phyloP scores from a whole-genome alignment of 2,113 vertebrate genomes.

The Chloroceryle aenea region DNA sequence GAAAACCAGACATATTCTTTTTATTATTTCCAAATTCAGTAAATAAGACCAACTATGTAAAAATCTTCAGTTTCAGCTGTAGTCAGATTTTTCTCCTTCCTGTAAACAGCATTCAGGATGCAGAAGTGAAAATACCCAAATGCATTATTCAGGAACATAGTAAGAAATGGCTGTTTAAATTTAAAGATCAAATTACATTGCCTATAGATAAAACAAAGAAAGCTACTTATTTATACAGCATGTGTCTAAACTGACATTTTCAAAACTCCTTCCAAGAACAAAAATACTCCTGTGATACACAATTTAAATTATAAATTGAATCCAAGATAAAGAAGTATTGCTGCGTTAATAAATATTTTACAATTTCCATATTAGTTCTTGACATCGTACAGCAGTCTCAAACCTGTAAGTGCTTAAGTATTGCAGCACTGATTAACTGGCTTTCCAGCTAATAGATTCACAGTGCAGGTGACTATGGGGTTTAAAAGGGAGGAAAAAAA shows the following conservation, averaged over 20 bases:
- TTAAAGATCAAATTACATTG: background rate
- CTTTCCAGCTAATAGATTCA: conserved; percentile 7
- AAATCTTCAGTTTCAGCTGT: background rate
- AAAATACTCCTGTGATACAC: background rate
- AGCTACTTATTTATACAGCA: background rate
- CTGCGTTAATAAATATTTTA: background rate
- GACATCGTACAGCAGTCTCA: conserved; percentile 5
- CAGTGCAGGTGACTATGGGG: background rate
- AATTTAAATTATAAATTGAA: background rate
- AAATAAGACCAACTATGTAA: background rate
- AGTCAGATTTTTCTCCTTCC: background rate
- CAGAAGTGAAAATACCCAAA: background rate
- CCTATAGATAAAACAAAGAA: background rate
- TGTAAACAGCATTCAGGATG: background rate
- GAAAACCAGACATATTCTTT: background rate
- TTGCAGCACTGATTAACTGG: background rate
- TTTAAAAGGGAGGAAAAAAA: background rate
- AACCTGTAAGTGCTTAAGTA: background rate
- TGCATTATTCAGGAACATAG: background rate
- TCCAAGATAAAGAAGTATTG: background rate
- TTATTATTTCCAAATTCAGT: background rate
- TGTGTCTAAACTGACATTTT: background rate
- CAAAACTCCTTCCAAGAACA: background rate
- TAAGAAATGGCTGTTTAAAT: background rate
- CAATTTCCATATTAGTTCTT: background rate